phyloP scores from a whole-genome alignment of 2,113 vertebrate species.

The Hemiprocne comata region DNA sequence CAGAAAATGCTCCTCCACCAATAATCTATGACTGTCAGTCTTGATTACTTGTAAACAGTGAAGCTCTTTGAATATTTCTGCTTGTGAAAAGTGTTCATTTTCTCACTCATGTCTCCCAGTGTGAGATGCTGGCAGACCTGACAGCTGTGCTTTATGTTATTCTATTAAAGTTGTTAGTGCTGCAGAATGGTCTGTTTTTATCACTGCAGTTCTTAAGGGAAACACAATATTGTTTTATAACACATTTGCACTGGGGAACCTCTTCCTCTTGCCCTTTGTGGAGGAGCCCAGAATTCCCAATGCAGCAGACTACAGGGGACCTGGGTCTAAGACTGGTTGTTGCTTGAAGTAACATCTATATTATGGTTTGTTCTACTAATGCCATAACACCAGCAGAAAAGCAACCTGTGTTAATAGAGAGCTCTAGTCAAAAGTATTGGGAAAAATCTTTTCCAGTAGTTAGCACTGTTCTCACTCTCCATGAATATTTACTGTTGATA shows the following conservation, averaged over 20 bases:
- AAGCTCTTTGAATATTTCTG: slow-evolving; percentile 68
- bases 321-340: neutral
- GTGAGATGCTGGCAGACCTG: slow-evolving; percentile 41
- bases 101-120: slow-evolving; percentile 43
- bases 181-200: slow-evolving; percentile 34
- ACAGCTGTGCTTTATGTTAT: slow-evolving; percentile 62
- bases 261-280: neutral
- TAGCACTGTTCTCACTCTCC: slow-evolving; percentile 22
- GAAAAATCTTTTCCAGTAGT: slow-evolving; percentile 53
- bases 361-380: neutral
- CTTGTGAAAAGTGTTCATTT: slow-evolving; percentile 56
- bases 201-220: slow-evolving; percentile 47
- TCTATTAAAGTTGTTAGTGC: slow-evolving; percentile 58
- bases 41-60: slow-evolving; percentile 70
- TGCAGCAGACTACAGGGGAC: neutral
- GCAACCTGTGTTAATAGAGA: neutral
- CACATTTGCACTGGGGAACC: neutral
- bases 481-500: slow-evolving; percentile 60
- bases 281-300: neutral
- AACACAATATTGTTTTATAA: slow-evolving; percentile 43
- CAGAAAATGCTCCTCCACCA: slow-evolving; percentile 68
- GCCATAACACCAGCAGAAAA: neutral
- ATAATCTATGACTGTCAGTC: slow-evolving; percentile 74
- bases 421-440: slow-evolving; percentile 14
- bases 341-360: neutral